Evolutionary conservation across 2,797 vertebrate species (phyloP), one percentile per base, ranked within the genome.

Genomic region (Acrossocheilus fasciatus): DNA sequence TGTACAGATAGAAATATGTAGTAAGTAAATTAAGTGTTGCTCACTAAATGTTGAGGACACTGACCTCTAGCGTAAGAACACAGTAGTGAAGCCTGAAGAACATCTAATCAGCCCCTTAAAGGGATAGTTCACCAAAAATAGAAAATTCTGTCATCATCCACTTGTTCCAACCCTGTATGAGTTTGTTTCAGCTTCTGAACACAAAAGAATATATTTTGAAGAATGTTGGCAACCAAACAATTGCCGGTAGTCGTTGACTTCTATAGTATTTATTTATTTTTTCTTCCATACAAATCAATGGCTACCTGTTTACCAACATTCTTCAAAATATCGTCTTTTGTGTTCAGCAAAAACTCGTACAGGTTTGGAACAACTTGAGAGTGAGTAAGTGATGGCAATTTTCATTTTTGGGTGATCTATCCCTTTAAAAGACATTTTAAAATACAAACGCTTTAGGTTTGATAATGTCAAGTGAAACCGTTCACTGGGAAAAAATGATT

Each of bases 31-130:
- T 8, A 5, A 14, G 7, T 36, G 34, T 36, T 36, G 34, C 34
- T 36, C 17, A 18, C 1, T 30, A 47, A 7, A 10, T 47, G 4
- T 68, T 52, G 64, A 54, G 34, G 6, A 64, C 39, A 74, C 69
- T 74, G 82, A 47, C 82, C 70, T 83, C 82, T 83, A 64, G 82
- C 1, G 82, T 17, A 26, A 30, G 39, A 45, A 73, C 15, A 14
- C 1, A 45, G 68, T 1, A 59, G 15, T 34, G 45, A 52, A 30
- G 10, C 5, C 80, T 2, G 7, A 36, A 45, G 52, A 57, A n/a
- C 1, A 39, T 17, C 0, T 9, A 0, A 36, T 3, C 45, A 11
- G 15, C 18, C 30, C 8, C 64, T 36, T 68, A 36, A 36, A 68
- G 64, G 1, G 64, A 66, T 1, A 66, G 30, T 34, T 0, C 26